Percentiles rank a stretch among this genome's conserved stretches.
Conservation (phyloP, 37 sponge, comb jelly and placozoan species). For the Dysidea cf. avara region DNA sequence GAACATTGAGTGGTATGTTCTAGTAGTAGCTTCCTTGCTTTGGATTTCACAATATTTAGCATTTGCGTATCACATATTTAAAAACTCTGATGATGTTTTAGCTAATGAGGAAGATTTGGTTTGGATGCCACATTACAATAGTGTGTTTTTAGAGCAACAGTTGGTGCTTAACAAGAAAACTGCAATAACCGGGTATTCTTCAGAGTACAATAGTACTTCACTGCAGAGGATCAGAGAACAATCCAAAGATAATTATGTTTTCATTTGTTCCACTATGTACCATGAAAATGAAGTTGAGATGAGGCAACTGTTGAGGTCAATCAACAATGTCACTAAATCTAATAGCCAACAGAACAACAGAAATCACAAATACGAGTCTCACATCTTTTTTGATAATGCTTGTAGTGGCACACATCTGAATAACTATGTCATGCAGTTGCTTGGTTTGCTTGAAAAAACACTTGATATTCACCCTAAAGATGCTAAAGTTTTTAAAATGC, state of each 20-base stretch:
- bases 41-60: no score
- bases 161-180: conserved; percentile 63
- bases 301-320: conserved; percentile 75
- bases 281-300: no score
- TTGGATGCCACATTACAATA: conserved; percentile 68
- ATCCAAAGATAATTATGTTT: conserved; percentile 45
- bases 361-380: no score
- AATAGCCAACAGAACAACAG: no score
- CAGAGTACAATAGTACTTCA: no score
- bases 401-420: conserved; percentile 54
- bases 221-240: no score
- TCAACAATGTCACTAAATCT: conserved; percentile 52
- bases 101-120: conserved; percentile 74
- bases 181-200: no score
- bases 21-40: no score
- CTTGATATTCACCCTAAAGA: conserved; percentile 35
- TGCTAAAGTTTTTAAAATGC: conserved; percentile 48
- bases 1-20: no score
- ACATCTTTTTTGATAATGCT: no score
- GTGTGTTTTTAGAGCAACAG: conserved; percentile 68
- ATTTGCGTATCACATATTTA: no score
- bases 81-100: no score
- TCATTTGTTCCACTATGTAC: conserved; percentile 92
- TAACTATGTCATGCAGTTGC: conserved; percentile 68
- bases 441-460: conserved; percentile 68